phyloP scores from a whole-genome alignment of 2,888 invertebrate genomes.

The Lasioglossum pauxillum region DNA sequence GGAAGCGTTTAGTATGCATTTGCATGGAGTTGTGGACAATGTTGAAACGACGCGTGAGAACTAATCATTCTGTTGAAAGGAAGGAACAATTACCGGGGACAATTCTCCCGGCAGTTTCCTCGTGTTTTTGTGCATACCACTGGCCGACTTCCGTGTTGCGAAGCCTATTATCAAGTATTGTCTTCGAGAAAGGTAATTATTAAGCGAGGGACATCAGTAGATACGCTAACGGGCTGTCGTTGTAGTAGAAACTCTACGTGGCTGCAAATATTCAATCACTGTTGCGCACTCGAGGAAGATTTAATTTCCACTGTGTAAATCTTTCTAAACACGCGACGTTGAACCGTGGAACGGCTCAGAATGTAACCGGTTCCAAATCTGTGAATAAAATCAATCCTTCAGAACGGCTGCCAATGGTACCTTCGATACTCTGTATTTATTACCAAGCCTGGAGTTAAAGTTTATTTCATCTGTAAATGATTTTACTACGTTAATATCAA shows the following conservation, averaged over 20 bases:
- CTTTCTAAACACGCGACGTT: not conserved
- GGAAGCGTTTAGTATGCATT: not conserved
- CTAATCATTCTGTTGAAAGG: slow-evolving; percentile 29
- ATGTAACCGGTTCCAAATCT: not conserved
- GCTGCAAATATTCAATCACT: not conserved
- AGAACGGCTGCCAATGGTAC: not conserved
- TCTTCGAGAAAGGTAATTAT: slow-evolving; percentile 49
- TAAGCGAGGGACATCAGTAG: slow-evolving; percentile 18
- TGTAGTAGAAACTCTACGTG: not conserved
- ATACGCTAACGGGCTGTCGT: not conserved
- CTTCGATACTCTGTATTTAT: not conserved
- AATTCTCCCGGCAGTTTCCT: slow-evolving; percentile 62
- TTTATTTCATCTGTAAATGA: not conserved
- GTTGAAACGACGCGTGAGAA: slow-evolving; percentile 37
- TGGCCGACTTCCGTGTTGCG: slow-evolving; percentile 67
- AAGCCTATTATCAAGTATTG: slow-evolving; percentile 52
- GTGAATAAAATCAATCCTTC: not conserved
- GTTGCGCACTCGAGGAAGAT: not conserved
- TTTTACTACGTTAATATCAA: not conserved
- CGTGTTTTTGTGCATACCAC: slow-evolving; percentile 67
- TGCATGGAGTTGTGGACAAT: not conserved
- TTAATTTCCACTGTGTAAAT: not conserved
- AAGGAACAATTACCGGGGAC: slow-evolving; percentile 55
- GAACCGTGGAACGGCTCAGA: not conserved
- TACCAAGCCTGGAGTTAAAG: not conserved